Evolutionary conservation across 2,888 invertebrate species (phyloP).

Genomic region (Pardosa pseudoannulata): DNA sequence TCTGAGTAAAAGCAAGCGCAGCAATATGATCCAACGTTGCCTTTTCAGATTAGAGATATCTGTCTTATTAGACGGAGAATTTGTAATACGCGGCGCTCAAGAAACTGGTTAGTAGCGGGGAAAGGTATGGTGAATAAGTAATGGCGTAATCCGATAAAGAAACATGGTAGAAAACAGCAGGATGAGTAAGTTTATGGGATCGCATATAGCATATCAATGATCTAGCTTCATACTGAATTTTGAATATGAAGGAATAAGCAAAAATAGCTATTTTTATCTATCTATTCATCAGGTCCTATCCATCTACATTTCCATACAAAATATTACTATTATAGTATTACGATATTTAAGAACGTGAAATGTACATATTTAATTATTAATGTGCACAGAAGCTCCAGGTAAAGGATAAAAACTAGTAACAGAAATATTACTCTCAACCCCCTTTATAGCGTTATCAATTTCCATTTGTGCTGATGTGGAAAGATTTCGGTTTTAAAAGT

Average conservation of each 20-base stretch:
- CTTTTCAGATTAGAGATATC: constrained; percentile 59
- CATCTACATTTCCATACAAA: too few relatives aligned
- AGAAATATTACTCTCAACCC: too few relatives aligned
- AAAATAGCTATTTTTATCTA: too few relatives aligned
- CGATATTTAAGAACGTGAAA: too few relatives aligned
- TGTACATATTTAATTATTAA: too few relatives aligned
- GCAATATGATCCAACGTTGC: constrained; percentile 16
- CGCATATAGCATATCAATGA: background rate
- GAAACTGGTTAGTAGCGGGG: constrained; percentile 26
- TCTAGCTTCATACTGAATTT: background rate
- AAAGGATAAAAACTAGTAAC: too few relatives aligned
- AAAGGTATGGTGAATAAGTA: constrained; percentile 60
- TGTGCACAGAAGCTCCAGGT: too few relatives aligned
- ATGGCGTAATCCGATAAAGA: constrained; percentile 68
- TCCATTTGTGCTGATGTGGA: too few relatives aligned
- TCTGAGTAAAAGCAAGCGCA: background rate
- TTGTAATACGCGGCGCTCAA: constrained; percentile 42
- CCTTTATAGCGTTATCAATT: too few relatives aligned
- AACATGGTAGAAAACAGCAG: background rate
- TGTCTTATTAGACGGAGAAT: constrained; percentile 68
- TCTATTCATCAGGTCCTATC: too few relatives aligned
- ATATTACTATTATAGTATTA: too few relatives aligned
- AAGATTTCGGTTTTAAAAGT: too few relatives aligned
- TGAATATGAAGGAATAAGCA: background rate
- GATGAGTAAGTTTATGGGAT: background rate